Percentiles rank a stretch among this genome's conserved stretches.
Evolutionary conservation across 2,797 vertebrate genomes (phyloP).

Genomic region (Anisognathus igniventris): DNA sequence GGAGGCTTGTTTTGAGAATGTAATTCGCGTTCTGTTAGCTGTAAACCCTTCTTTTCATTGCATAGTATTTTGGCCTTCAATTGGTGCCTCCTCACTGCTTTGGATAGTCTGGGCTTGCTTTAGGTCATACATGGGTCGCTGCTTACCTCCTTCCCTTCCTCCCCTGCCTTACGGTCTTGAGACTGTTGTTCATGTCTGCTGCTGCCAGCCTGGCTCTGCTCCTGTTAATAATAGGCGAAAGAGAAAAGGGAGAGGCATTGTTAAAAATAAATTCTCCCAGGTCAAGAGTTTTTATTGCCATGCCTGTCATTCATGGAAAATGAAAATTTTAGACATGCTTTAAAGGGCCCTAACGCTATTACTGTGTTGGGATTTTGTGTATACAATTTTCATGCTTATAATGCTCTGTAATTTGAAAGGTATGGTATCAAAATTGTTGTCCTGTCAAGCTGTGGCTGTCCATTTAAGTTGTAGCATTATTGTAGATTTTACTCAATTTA

Average conservation of each 20-base stretch:
- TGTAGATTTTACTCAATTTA: not conserved
- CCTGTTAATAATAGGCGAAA: not conserved
- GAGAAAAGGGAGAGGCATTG: not conserved
- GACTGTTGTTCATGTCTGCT: not conserved
- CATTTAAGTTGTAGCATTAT: not conserved
- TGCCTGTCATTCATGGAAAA: not conserved
- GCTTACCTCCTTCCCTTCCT: not conserved
- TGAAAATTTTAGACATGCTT: not conserved
- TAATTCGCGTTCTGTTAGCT: not conserved
- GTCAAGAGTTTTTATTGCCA: not conserved
- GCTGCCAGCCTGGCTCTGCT: not conserved
- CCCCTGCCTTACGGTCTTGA: fast-evolving
- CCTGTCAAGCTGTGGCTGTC: not conserved
- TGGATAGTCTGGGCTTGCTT: not conserved
- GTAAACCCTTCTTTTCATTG: not conserved
- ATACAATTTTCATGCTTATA: not conserved
- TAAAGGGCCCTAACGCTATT: not conserved
- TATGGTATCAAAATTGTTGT: not conserved
- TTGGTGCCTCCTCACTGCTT: not conserved
- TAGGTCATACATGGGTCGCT: not conserved
- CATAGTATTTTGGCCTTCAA: fast-evolving
- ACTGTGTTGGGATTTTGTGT: not conserved
- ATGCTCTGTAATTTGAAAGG: not conserved
- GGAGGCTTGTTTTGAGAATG: not conserved
- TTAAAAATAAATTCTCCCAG: not conserved